Evolutionary conservation across 2,113 vertebrate genomes (phyloP), one percentile per base, ranked within the genome.

Genomic region (Himantopus leucocephalus): DNA sequence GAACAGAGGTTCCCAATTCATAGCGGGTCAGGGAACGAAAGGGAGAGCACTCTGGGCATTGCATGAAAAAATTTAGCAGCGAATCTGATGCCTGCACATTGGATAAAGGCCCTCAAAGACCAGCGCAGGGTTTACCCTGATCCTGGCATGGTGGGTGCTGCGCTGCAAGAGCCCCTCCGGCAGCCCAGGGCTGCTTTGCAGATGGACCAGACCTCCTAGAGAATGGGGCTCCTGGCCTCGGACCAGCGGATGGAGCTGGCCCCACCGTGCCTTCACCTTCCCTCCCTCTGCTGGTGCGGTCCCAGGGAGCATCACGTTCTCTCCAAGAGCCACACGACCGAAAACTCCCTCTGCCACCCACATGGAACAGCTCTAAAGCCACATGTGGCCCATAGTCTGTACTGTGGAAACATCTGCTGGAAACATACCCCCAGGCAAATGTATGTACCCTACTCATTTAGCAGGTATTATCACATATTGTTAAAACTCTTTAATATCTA

Each of bases 231-330:
- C 24, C 35, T 60, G 32, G 16, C n/a, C 4, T 29, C 20, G 80
- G 18, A 35, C 6, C 29, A 53, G 37, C 2, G 1, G 30, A 7
- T 10, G 27, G 6, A 41, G 20, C 14, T 27, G 56, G 24, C 17
- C 24, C n/a, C 12, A 0, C 0, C 3, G 10, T n/a, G 29, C 0
- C 0, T 45, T 41, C 17, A 2, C 8, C 11, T 5, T 15, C 18
- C 26, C 8, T 52, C 6, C 26, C 10, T 32, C 32, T 45, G 37
- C 30, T 1, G 0, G 0, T 7, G 50, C 0, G 1, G 6, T 71
- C 32, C 21, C 32, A 10, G 18, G 21, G 41, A 74, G 15, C 39
- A 12, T 52, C 6, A 4, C 1, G 1, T 67, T 82, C 32, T 41
- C 21, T 37, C 24, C 17, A 12, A 5, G 30, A 74, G 62, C 10